These are phyloP conservation scores for Tipula unca DNA, from an alignment of 2,888 invertebrate genomes.

Conservation along the genomic window DNA sequence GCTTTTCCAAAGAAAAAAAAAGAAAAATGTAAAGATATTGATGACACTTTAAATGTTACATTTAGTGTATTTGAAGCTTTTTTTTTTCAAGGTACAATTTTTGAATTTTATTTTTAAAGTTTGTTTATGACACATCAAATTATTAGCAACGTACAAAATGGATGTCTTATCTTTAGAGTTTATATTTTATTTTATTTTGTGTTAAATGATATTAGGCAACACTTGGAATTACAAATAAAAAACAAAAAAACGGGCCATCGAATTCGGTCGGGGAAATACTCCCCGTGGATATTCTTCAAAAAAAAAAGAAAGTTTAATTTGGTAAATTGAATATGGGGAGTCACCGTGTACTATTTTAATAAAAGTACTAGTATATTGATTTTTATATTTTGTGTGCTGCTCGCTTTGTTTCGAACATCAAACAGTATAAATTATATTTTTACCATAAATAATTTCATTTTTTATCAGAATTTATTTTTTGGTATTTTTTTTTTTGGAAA, in stretches of 20 bases:
- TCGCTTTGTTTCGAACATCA: background rate
- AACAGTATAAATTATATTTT: background rate
- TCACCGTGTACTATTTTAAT: background rate
- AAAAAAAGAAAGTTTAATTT: too few relatives aligned
- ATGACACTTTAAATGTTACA: background rate
- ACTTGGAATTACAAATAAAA: background rate
- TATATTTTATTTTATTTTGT: background rate
- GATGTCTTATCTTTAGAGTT: background rate
- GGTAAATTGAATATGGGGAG: background rate
- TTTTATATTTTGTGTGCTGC: background rate
- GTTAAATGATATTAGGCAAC: background rate
- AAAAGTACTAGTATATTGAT: background rate
- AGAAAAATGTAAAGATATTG: background rate
- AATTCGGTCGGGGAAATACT: background rate
- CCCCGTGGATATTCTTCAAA: background rate
- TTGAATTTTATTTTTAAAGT: background rate
- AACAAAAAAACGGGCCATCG: background rate
- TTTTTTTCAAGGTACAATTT: background rate
- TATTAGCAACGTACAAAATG: background rate
- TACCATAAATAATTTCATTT: background rate
- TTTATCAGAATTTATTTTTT: background rate
- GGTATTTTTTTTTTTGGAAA: background rate
- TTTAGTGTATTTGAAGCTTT: background rate
- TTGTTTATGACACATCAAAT: background rate
- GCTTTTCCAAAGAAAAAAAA: background rate